Conservation (phyloP, 2,888 invertebrate species). For the Calameuta pallipes region DNA sequence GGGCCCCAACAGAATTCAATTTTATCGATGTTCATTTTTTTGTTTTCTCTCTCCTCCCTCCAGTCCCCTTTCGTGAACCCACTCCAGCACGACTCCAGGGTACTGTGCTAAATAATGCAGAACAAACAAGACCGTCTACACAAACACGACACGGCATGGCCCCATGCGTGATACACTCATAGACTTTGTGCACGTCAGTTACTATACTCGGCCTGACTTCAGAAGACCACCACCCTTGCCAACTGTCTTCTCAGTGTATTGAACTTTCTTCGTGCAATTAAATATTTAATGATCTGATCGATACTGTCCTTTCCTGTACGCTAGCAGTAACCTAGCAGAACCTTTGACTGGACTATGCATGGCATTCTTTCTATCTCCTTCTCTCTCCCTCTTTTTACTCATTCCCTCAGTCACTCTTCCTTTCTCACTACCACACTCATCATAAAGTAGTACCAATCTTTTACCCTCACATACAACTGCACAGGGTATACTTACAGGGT, state of each 20-base stretch:
- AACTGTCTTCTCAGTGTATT: slow-evolving; percentile 43
- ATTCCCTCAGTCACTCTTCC: background rate
- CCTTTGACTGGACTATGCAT: background rate
- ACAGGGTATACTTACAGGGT: background rate
- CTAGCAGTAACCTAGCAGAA: background rate
- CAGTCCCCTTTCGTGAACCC: background rate
- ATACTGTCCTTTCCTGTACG: slow-evolving; percentile 30
- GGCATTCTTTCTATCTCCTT: background rate
- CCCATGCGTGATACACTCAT: background rate
- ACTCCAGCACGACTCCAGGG: slow-evolving; percentile 3
- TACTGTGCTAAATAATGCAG: slow-evolving; percentile 27
- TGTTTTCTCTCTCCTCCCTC: background rate
- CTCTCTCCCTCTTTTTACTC: background rate
- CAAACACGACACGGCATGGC: background rate
- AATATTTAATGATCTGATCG: slow-evolving; percentile 56
- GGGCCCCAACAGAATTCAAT: background rate
- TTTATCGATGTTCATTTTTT: slow-evolving; percentile 11
- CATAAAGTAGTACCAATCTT: background rate
- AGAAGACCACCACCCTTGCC: slow-evolving; percentile 13
- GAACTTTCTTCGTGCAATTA: slow-evolving; percentile 57
- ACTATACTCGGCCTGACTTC: slow-evolving; percentile 24
- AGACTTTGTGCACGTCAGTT: background rate
- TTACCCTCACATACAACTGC: background rate
- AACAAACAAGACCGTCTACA: slow-evolving; percentile 19
- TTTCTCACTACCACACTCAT: background rate